Evolutionary conservation across 2,113 vertebrate genomes (phyloP), one percentile per base, ranked within the genome.

Genomic region (Leucopsar rothschildi): DNA sequence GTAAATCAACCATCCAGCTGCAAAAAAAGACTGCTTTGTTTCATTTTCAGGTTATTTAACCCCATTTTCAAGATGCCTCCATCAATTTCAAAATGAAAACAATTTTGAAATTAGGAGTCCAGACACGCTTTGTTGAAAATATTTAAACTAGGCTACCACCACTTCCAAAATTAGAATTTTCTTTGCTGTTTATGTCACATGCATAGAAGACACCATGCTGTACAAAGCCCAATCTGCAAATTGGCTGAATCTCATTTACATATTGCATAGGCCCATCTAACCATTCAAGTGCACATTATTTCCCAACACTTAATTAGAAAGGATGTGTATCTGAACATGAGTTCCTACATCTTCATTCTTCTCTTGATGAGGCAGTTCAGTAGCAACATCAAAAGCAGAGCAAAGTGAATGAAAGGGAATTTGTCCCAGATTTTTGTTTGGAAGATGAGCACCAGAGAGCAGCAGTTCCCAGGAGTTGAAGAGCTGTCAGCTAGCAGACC

Each of bases 371-470:
- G 28, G 29, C 29, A 12, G 17, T 49, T 84, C 49, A 65, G 53
- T 1, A 79, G 65, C 68, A 93, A 59, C 25, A 44, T 31, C 2
- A 10, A 66, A 83, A 83, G 72, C 66, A 65, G 55, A 35, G 27
- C 1, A 5, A 77, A 44, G 37, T 82, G 70, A 66, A 80, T 39
- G 87, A 69, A 69, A 53, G 55, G 25, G 45, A 86, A 87, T 39
- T 37, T 25, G 42, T 84, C n/a, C 28, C 3, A 2, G 8, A 31
- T 33, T 91, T 88, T 78, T 75, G 23, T 96, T 82, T 85, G 78
- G 63, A 89, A 94, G 82, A 91, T 50, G 95, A 84, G 87, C 96
- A 95, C 70, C 96, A 96, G 96, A 65, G 96, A 96, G 95, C 96
- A 96, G 96, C 87, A 96, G 91, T 69, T 96, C 93, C 95, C 90